phyloP scores from a whole-genome alignment of 2,797 vertebrate genomes.

The Anisognathus igniventris region DNA sequence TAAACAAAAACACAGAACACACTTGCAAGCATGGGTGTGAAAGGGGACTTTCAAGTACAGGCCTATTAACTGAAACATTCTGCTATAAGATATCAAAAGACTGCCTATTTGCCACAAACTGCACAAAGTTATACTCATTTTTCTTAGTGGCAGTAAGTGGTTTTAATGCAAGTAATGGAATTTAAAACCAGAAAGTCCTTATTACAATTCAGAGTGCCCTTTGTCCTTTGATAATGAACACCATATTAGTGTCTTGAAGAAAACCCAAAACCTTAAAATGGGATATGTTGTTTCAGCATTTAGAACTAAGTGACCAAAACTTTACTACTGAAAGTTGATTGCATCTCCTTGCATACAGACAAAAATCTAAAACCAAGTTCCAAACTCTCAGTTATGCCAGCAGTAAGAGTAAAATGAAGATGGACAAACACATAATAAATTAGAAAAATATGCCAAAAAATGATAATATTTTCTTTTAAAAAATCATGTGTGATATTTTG shows the following conservation, averaged over 20 bases:
- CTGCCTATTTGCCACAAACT: constrained; percentile 42
- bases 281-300: constrained; percentile 36
- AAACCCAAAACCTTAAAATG: constrained; percentile 40
- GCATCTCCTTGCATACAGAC: background rate
- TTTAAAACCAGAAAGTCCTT: constrained; percentile 59
- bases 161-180: constrained; percentile 63
- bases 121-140: constrained; percentile 53
- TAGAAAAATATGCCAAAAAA: background rate
- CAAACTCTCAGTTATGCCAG: background rate
- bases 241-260: constrained; percentile 40
- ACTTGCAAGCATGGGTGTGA: constrained; percentile 50
- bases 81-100: constrained; percentile 58
- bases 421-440: background rate
- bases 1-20: constrained; percentile 32
- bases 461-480: background rate
- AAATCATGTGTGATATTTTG: background rate
- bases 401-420: background rate
- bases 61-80: constrained; percentile 55
- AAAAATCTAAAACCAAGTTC: background rate
- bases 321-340: background rate
- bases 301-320: constrained; percentile 27
- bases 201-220: constrained; percentile 48
- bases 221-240: constrained; percentile 60
- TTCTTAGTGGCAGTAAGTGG: constrained; percentile 50
- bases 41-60: constrained; percentile 24